Base-by-base conservation (phyloP, 2,797 vertebrate genomes). In the Ctenosaura bakeri region DNA sequence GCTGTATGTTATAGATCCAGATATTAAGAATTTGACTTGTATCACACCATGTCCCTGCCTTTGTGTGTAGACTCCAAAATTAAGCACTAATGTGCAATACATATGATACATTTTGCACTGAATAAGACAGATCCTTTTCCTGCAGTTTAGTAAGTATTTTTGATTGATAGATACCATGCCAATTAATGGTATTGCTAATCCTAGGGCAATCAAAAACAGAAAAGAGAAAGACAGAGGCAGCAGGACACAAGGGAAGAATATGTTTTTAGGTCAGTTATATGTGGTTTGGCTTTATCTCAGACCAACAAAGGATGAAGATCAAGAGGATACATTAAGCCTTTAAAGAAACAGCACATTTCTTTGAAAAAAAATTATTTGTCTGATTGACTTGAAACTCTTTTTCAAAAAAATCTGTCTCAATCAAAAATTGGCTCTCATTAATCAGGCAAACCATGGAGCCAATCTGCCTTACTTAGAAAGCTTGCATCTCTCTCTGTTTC, bases 41-140 rank as follows among this genome's bases (percentile, higher is more conserved):
- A 77, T 71, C 54, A 2, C 54, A 29, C 26, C 42, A 35, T 8
- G 18, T 38, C 32, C 10, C 18, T 69, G 24, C 10, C n/a, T 85
- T 89, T 89, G 78, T 56, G n/a, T 13, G 32, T 38, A 88, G 46
- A 20, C n/a, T 85, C 32, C 59, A 22, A 69, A 66, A n/a, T 10
- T 29, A 42, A 50, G 54, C 69, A 77, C 7, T 7, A n/a, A 71
- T 14, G 54, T 83, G 62, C 59, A 42, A 13, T n/a, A 85, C 52
- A 59, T 52, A 76, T 52, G 83, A 82, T 56, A 82, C 22, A 71
- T 42, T 56, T 56, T 46, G 26, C 46, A 54, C 24, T 46, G 46
- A 83, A 76, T 83, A 83, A 52, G 42, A 89, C 24, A 81, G 38
- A 81, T 73, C 42, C 50, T 66, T 74, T 86, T 81, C 52, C 38